Evolutionary conservation across 2,888 invertebrate species (phyloP), one percentile per base, ranked within the genome.

Genomic region (Chymomyza procnemis): DNA sequence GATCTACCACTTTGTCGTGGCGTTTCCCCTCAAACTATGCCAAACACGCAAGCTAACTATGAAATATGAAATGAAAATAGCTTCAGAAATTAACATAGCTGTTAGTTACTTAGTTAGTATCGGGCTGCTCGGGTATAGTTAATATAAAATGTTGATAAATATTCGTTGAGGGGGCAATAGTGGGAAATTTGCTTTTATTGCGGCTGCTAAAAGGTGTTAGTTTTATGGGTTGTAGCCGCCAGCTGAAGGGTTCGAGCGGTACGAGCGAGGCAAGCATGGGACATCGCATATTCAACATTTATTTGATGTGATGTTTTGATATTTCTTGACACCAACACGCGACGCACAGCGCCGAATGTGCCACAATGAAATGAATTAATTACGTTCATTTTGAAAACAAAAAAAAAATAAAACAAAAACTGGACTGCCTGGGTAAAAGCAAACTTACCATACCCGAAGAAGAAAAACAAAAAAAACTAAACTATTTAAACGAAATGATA

Each of bases 271-370:
- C 64, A 66, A 65, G 19, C 69, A 59, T 63, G 71, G 75, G 71
- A 60, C 80, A 74, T 55, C 55, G 84, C 74, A 68, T 80, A 85
- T 86, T 88, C 85, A 88, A 89, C 88, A 88, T 89, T 89, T 90
- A 89, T 90, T 90, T 90, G 90, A 90, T 90, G 90, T 90, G 89
- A 90, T 90, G 89, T 90, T 90, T 90, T 90, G 90, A 90, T 90
- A 90, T 89, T 88, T 89, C 83, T 89, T 90, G 90, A 90, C 90
- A 90, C 89, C 89, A 89, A 88, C 90, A 90, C 90, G 87, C 89
- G 80, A 88, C 78, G 81, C 67, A 75, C 58, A 71, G 73, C 69
- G 67, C 62, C 70, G 80, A 78, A 75, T 71, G 65, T 79, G 78
- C 74, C 79, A 74, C 80, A 80, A 69, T 74, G 68, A 80, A 87